Evolutionary conservation across 1,140 invertebrate genomes (phyloP), one percentile per base, ranked within the genome.

Genomic region (Phocides pigmalion): DNA sequence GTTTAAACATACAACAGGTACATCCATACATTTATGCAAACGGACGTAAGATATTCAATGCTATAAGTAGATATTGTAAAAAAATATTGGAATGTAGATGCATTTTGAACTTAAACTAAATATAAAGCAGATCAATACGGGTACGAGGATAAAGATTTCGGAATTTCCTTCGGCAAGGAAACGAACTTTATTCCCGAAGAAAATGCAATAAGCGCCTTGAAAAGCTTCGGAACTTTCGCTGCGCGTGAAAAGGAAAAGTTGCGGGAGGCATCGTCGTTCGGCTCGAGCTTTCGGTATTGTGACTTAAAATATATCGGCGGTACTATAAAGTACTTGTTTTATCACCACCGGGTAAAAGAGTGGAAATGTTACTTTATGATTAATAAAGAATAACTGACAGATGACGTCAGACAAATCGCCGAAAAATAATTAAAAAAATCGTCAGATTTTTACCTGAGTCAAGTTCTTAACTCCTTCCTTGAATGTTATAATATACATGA

Each of bases 131-230:
- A 62, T 62, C 58, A 49, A 50, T 62, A 58, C 50, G 35, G 54
- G 37, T 25, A 58, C 20, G 22, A 39, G 73, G 68, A 73, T 65
- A 82, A 83, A 85, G 73, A 70, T 75, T 77, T 70, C 66, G 16
- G 62, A 14, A 50, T 68, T 72, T 81, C 80, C 76, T 82, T 83
- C 37, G 11, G 2, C 8, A 84, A 87, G 84, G 81, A 84, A 83
- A 76, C 62, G 75, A 79, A 78, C 64, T 81, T 84, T 75, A 80
- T 72, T 64, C 72, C 56, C 46, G 14, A 22, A 42, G 54, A 32
- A 64, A 61, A 61, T 61, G 58, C 58, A 61, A 61, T 61, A 61
- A 61, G 58, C 61, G 64, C 68, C 62, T 19, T 71, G 49, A 53
- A 64, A 72, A 59, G 68, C 32, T 28, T 51, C 54, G 46, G 32